Conservation (phyloP, 2,113 vertebrate genomes). For the Meles meles region DNA sequence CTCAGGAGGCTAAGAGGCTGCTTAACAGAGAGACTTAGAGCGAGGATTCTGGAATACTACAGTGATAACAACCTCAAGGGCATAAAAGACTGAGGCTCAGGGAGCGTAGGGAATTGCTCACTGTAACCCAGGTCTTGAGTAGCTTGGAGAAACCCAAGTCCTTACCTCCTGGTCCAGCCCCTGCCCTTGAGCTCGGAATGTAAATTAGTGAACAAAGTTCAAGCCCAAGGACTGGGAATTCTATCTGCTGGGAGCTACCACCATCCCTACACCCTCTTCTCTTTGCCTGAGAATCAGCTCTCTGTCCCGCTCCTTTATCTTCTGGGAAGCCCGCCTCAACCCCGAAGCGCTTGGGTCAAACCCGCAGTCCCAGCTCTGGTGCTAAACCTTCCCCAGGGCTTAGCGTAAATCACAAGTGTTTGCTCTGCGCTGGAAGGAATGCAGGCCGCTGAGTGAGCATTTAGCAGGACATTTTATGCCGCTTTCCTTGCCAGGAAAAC, state of each 20-base stretch:
- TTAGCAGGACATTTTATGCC: constrained; percentile 62
- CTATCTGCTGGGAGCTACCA: neutral
- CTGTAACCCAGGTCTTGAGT: neutral
- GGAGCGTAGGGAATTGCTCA: neutral
- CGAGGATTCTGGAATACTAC: neutral
- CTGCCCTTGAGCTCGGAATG: neutral
- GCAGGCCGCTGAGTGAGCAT: constrained; percentile 48
- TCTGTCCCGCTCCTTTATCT: neutral
- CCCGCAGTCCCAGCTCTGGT: neutral
- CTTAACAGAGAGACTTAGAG: neutral
- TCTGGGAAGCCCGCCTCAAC: neutral
- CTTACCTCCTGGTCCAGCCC: neutral
- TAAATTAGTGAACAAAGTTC: constrained; percentile 1
- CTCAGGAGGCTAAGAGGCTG: neutral
- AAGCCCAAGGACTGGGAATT: neutral
- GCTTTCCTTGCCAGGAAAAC: constrained; percentile 61
- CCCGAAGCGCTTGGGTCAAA: neutral
- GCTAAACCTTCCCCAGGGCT: neutral
- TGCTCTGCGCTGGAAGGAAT: constrained; percentile 15
- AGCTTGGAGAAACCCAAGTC: neutral
- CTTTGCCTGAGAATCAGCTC: neutral
- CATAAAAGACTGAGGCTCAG: neutral
- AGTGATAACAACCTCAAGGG: neutral
- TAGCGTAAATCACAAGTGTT: constrained; percentile 32
- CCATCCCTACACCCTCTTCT: neutral